Percentiles rank a stretch among this genome's conserved stretches.
These are phyloP conservation scores for Macroglossus sobrinus DNA, from an alignment of 2,113 vertebrate species.

Conservation along the genomic window DNA sequence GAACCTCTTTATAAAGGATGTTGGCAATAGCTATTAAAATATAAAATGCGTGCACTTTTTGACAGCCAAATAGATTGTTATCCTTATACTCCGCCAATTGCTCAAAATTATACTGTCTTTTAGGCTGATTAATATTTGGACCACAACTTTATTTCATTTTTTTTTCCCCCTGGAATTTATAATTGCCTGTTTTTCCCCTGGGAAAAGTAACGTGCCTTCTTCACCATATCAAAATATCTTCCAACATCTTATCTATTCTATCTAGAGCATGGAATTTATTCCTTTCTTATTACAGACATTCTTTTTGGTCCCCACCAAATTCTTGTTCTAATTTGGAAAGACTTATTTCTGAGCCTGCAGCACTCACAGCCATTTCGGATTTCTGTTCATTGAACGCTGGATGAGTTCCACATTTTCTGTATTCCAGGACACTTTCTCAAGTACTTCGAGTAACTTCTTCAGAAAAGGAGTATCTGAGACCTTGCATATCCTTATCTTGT, in stretches of 20 bases:
- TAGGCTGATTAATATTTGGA: background rate
- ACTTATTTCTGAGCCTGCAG: background rate
- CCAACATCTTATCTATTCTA: background rate
- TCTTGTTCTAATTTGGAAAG: conserved; percentile 26
- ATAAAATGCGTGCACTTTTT: background rate
- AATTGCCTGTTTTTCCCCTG: background rate
- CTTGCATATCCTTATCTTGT: background rate
- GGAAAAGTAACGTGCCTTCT: background rate
- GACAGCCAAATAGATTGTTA: background rate
- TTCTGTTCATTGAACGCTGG: background rate
- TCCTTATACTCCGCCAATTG: background rate
- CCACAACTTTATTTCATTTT: background rate
- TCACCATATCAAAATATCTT: background rate
- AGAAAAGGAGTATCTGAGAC: background rate
- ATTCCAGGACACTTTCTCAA: background rate
- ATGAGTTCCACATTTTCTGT: background rate
- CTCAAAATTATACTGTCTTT: background rate
- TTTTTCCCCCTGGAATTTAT: background rate
- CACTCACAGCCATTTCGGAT: background rate
- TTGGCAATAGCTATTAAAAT: background rate
- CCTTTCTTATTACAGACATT: background rate
- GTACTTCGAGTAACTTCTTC: conserved; percentile 1
- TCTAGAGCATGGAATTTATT: background rate
- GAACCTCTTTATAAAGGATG: background rate
- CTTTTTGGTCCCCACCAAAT: background rate